Percentiles rank a stretch among this genome's conserved stretches.
Evolutionary conservation across 2,113 vertebrate species (phyloP).

Genomic region (Colistium nudipinnis): DNA sequence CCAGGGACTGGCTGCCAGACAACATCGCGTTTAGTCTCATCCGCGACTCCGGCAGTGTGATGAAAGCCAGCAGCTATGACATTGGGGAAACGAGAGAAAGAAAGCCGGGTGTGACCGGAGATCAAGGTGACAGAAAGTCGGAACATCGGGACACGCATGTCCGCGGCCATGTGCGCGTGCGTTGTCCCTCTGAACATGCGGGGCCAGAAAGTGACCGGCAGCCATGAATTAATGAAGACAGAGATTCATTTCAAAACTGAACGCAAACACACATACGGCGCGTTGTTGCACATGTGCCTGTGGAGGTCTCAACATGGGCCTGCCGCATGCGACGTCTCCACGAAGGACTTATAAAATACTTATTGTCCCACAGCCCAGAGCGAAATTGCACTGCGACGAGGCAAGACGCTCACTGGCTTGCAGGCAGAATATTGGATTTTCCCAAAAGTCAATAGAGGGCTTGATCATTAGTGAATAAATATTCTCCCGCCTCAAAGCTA

Average conservation of each 20-base stretch:
- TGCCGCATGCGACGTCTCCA: conserved; percentile 35
- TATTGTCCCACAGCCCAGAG: conserved; percentile 70
- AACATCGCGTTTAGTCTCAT: conserved; percentile 75
- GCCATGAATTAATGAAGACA: not conserved
- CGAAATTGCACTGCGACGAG: conserved; percentile 75
- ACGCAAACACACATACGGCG: not conserved
- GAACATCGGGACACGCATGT: not conserved
- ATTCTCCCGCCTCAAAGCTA: conserved; percentile 80
- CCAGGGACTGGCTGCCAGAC: conserved; percentile 70
- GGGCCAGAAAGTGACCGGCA: not conserved
- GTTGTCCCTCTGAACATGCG: not conserved
- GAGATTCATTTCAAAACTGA: not conserved
- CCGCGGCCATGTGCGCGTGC: not conserved
- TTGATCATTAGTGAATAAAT: conserved; percentile 86
- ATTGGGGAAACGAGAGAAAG: conserved; percentile 51
- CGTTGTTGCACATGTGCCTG: conserved; percentile 25
- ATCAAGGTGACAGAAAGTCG: conserved; percentile 14
- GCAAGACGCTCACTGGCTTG: conserved; percentile 74
- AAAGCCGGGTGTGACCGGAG: conserved; percentile 43
- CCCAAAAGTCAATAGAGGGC: conserved; percentile 82
- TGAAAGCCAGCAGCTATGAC: conserved; percentile 60
- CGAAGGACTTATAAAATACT: conserved; percentile 75
- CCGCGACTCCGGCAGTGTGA: conserved; percentile 52
- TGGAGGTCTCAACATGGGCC: too few relatives aligned
- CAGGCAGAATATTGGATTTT: conserved; percentile 84